Conservation (phyloP, 1,140 invertebrate genomes). For the Drosophila serrata region DNA sequence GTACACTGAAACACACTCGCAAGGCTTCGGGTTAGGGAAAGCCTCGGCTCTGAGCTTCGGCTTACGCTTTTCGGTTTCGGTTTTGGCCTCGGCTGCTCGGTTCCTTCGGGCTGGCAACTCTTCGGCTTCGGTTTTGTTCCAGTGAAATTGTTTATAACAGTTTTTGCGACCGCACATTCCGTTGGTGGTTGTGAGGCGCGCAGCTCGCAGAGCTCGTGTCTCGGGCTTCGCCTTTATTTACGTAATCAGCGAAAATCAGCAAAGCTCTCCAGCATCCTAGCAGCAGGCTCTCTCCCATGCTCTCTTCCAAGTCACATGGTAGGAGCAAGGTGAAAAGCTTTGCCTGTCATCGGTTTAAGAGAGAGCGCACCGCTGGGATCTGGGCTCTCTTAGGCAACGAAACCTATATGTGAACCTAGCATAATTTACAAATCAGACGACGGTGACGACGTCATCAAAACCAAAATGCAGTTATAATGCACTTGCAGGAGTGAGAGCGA, state of each 20-base stretch:
- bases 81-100: conserved; percentile 14
- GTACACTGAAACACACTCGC: conserved; percentile 11
- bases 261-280: conserved; percentile 67
- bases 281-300: conserved; percentile 21
- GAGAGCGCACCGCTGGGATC: conserved; percentile 15
- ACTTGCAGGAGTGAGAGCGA: conserved; percentile 44
- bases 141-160: conserved; percentile 77
- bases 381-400: conserved; percentile 25
- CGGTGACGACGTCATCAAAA: conserved; percentile 80
- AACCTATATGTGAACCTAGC: conserved; percentile 49
- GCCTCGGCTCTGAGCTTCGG: conserved; percentile 26
- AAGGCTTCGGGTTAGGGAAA: conserved; percentile 5
- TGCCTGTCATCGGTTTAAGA: conserved; percentile 11
- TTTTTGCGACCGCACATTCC: conserved; percentile 52
- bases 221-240: conserved; percentile 80
- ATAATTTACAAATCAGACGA: conserved; percentile 77
- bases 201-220: conserved; percentile 32
- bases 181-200: conserved; percentile 44
- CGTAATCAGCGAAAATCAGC: conserved; percentile 80
- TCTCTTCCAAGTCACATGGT: conserved; percentile 68
- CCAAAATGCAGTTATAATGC: conserved; percentile 84
- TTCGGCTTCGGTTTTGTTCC: conserved; percentile 38
- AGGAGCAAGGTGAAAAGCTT: conserved; percentile 67
- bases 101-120: conserved; percentile 1
- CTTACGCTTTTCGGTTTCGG: conserved; percentile 6